Base-by-base conservation (phyloP, 2,888 invertebrate species). In the Eupeodes latifasciatus region DNA sequence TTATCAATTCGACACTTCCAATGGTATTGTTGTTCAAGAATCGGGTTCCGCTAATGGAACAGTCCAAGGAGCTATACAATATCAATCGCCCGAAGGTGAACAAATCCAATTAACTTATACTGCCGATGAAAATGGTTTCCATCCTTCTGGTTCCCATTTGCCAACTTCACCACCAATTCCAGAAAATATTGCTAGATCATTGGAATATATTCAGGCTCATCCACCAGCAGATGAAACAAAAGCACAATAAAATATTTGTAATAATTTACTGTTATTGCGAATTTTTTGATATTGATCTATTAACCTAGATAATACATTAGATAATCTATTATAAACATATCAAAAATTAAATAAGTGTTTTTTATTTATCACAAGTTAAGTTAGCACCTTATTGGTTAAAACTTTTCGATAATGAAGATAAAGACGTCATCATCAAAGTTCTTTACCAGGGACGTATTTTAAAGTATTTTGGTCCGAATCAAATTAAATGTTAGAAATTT, bases 51-150 rank as follows among this genome's bases (percentile, higher is more conserved):
- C 71, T 34, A 59, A 71, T 59, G 85, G 84, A 80, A 14, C 55
- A 2, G 74, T 78, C 11, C 72, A 85, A n/a, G 81, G 81, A 67
- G 5, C 51, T 11, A 61, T 74, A 1, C 57, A 66, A 67, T 83
- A 83, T 11, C n/a, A 14, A 66, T 93, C 94, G 64, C 95, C 95
- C 16, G 95, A 94, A 40, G 96, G 96, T 47, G 89, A 91, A 57
- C 89, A 90, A 0, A 91, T 94, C 90, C 89, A 91, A 27, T 61
- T 94, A 44, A 91, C 90, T 57, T 96, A 95, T 94, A 90, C 92
- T 7, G 96, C 96, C 89, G 92, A 96, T 92, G 95, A 94, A 90
- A 94, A 94, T 90, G 96, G 96, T 87, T 95, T 93, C 94, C 94
- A 94, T 53, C 94, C 95, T 14, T 90, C 91, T 90, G 95, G 93